Base-by-base conservation (phyloP, 2,888 invertebrate species). In the Melinaea marsaeus region DNA sequence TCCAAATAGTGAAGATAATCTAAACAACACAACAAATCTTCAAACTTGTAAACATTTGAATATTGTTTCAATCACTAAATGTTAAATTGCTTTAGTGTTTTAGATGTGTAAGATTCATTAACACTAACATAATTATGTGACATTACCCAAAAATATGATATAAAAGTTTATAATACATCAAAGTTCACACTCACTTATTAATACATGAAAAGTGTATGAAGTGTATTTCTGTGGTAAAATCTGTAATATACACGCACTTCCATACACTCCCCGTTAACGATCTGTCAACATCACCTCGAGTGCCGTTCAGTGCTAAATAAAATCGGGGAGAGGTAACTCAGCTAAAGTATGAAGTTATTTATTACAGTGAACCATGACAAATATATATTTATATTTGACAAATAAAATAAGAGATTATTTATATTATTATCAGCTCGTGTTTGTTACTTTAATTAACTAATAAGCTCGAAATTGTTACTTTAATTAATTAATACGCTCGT, bases 261-360 rank as follows among this genome's bases (percentile, higher is more conserved):
- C 57, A 66, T 37, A 51, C 48, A 62, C 60, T 64, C 55, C 54
- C 47, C 54, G 61, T 65, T 69, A 69, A 69, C 68, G 58, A 60
- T 55, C 57, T 68, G 68, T 66, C 66, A 61, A 57, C 64, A 37
- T 57, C 69, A 65, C 61, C 64, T 61, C 45, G 54, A 63, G 63
- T 59, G 64, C 55, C 59, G 62, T 67, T 67, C 62, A 55, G 58
- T 57, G 62, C 57, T 60, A 65, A 64, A 66, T 60, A 55, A 22
- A 22, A 22, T 22, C 22, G 1, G 60, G 61, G 61, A 60, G 60
- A 54, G 55, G 56, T 62, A 55, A 64, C 58, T 22, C 22, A 42
- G 45, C 54, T 62, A 37, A n/a, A 65, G 13, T 48, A 48, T 48
- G 13, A 48, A n/a, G 13, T 22, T 48, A n/a, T 4, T 48, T 22